Evolutionary conservation across 2,888 invertebrate genomes (phyloP), one percentile per base, ranked within the genome.

Genomic region (Drosophila kanekoi): DNA sequence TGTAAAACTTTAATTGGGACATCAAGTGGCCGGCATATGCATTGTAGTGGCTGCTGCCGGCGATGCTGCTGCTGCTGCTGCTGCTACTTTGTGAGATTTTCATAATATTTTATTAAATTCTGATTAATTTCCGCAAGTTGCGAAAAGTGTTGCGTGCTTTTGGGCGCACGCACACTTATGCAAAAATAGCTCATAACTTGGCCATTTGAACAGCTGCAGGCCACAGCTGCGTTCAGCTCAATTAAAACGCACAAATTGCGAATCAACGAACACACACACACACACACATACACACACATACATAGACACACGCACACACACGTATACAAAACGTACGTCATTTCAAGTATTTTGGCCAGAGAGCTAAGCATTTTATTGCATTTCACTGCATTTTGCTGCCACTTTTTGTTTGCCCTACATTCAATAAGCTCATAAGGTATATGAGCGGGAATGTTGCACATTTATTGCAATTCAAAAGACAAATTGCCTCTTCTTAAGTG

Each of bases 41-140:
- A 81, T 81, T 81, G 71, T 71, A 66, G 52, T 62, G 69, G 59
- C 47, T 66, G 61, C 75, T 45, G 33, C 18, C 28, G 10, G 6
- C 5, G 14, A 14, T 45, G 16, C 16, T 16, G 6, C 45, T 14
- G 4, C 16, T 16, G 6, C 45, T 14, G 4, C 4, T 8, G 11
- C 10, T 23, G 48, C 78, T 60, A 63, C 72, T 63, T 63, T 61
- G 40, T 62, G 51, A 63, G 52, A 70, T 64, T 77, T 68, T 72
- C 71, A 88, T 88, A 88, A 83, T 86, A 88, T 86, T 88, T 88
- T 86, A 83, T 83, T 83, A 86, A 83, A 88, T 88, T 83, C 67
- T 86, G 88, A 83, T 83, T 83, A 88, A 83, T 83, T 86, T 86
- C 16, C 65, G 14, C 45, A 51, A 61, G 53, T 44, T 44, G 48